Conservation (phyloP, 2,888 invertebrate species). For the Trileptium ribeirensis region DNA sequence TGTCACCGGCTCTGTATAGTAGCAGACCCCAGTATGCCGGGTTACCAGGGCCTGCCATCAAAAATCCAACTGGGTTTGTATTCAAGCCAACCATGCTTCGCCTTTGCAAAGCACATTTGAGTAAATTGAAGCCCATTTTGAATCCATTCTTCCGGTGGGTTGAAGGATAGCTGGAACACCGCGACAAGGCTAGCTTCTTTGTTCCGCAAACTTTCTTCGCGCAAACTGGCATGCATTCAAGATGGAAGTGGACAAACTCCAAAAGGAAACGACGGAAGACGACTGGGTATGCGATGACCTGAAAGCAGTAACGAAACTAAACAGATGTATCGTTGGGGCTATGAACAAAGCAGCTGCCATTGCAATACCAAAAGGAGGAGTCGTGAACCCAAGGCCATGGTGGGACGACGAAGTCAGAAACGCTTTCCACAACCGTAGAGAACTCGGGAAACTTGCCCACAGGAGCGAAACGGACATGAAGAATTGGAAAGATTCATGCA, state of each 20-base stretch:
- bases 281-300: too few relatives aligned
- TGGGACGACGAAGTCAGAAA: background rate
- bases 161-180: background rate
- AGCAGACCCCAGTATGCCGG: background rate
- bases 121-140: background rate
- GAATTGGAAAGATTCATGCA: background rate
- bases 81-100: background rate
- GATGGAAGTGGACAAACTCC: too few relatives aligned
- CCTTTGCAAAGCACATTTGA: background rate
- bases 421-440: background rate
- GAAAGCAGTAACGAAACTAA: too few relatives aligned
- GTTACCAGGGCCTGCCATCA: background rate
- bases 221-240: too few relatives aligned
- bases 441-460: background rate
- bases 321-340: background rate
- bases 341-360: background rate
- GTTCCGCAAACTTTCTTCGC: too few relatives aligned
- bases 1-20: background rate
- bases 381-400: background rate
- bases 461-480: background rate
- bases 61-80: background rate
- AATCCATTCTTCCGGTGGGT: background rate
- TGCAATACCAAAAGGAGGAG: background rate
- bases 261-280: too few relatives aligned
- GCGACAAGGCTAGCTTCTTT: background rate